Evolutionary conservation across 2,113 vertebrate species (phyloP).

Genomic region (Pelvicachromis taeniatus): DNA sequence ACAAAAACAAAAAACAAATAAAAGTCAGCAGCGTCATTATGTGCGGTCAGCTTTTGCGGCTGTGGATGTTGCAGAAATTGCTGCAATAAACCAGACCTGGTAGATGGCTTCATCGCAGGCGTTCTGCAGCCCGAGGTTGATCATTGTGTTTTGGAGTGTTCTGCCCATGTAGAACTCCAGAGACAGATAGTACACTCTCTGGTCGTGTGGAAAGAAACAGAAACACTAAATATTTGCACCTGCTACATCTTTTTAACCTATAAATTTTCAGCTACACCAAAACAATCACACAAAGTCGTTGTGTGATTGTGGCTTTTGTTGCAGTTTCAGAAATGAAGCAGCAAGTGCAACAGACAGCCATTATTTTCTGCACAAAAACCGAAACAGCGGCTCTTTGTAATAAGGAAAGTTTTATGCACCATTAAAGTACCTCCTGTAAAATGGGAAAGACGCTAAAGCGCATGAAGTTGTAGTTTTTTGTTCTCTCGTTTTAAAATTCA

Average conservation of each 20-base stretch:
- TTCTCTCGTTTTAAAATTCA: not conserved
- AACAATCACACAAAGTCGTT: not conserved
- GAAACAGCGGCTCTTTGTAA: not conserved
- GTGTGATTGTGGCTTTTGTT: not conserved
- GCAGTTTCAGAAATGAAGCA: not conserved
- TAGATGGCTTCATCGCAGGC: slow-evolving; percentile 95
- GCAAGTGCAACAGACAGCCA: not conserved
- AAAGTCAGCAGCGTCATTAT: not conserved
- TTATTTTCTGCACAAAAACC: not conserved
- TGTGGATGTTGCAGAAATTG: not conserved
- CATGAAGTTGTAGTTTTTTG: not conserved
- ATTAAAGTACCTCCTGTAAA: not conserved
- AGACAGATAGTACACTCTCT: slow-evolving; percentile 96
- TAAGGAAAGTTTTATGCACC: not conserved
- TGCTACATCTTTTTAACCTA: not conserved
- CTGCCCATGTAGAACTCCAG: slow-evolving; percentile 98
- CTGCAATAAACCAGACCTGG: slow-evolving; percentile 73
- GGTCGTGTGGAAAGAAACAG: not conserved
- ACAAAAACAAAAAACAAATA: not conserved
- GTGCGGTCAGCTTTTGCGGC: too few species aligned
- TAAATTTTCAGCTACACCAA: not conserved
- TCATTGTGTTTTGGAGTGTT: slow-evolving; percentile 94
- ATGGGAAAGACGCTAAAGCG: not conserved
- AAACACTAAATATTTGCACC: not conserved
- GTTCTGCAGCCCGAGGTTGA: slow-evolving; percentile 94